Evolutionary conservation across 2,888 invertebrate species (phyloP).

Genomic region (Apotomis betuletana): DNA sequence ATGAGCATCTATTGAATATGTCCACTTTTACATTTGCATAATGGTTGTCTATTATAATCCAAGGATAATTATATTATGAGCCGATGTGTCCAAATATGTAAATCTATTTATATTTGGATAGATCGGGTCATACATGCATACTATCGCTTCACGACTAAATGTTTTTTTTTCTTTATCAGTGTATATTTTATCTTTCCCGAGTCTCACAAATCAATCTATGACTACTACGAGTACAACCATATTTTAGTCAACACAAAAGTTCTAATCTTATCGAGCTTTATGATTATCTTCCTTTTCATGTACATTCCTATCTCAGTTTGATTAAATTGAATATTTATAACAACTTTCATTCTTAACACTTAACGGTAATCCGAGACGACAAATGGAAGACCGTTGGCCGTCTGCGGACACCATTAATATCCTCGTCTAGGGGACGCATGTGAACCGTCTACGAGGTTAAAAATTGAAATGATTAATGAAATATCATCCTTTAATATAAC

Average conservation of each 20-base stretch:
- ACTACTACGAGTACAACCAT: background rate
- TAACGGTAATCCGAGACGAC: constrained; percentile 31
- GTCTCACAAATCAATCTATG: background rate
- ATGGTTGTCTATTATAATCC: constrained; percentile 17
- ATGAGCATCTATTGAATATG: constrained; percentile 32
- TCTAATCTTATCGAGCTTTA: constrained; percentile 7
- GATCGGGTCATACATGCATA: no score
- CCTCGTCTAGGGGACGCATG: constrained; percentile 33
- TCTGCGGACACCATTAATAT: constrained; percentile 35
- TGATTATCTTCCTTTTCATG: constrained; percentile 14
- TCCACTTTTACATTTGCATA: constrained; percentile 10
- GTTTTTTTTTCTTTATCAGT: background rate
- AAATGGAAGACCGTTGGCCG: constrained; percentile 38
- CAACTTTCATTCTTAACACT: constrained; percentile 36
- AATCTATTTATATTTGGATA: no score
- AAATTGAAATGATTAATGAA: constrained; percentile 40
- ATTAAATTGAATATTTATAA: constrained; percentile 43
- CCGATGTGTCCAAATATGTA: no score
- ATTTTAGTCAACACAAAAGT: background rate
- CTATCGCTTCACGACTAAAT: no score
- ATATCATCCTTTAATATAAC: constrained; percentile 23
- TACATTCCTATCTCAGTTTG: constrained; percentile 22
- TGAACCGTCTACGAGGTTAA: constrained; percentile 35
- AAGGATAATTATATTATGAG: background rate
- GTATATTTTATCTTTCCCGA: background rate